Base-by-base conservation (phyloP, 2,888 invertebrate genomes). In the Himalopsyche anomala region DNA sequence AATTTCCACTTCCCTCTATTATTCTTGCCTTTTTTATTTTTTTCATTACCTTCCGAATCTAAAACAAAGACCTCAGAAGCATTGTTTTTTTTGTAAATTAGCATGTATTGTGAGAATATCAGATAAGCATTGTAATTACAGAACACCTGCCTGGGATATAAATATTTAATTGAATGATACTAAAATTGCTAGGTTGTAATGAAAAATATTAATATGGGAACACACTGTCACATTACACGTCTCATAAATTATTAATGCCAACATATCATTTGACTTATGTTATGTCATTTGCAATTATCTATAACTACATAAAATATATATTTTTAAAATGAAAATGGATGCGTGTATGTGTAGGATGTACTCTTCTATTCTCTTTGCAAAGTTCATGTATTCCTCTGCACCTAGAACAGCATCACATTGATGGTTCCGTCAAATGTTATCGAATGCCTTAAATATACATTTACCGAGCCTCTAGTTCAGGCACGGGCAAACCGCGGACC, bases 1-100 rank as follows among this genome's bases (percentile, higher is more conserved):
- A 2, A 45, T 11, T 45, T 45, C 9, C 45, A 45, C 45, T 45
- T 45, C 45, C 45, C 11, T 85, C 86, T 88, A 42, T 38, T 81
- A 84, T 86, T 79, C 4, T 36, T 74, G 38, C 6, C 28, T 74
- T n/a, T 74, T n/a, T 74, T 74, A n/a, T 28, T 0, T 28, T 28
- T 28, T 28, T 28, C 28, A 74, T 85, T 79, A 74, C 82, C 45
- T 40, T 40, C 74, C 36, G 5, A 56, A 56, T n/a, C 11, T n/a
- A 56, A n/a, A 17, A 56, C n/a, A 19, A 5, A n/a, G 56, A 56
- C 56, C 17, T 56, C 1, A 0, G 5, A 56, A 56, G 56, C 42
- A 15, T 79, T 79, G 80, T 79, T 15, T 38, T 28, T n/a, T 40
- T 55, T 55, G 9, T 17, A 55, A 56, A 56, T 9, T 56, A 17